These are phyloP conservation scores for Chitala chitala DNA, from an alignment of 2,113 vertebrate species.

Conservation along the genomic window DNA sequence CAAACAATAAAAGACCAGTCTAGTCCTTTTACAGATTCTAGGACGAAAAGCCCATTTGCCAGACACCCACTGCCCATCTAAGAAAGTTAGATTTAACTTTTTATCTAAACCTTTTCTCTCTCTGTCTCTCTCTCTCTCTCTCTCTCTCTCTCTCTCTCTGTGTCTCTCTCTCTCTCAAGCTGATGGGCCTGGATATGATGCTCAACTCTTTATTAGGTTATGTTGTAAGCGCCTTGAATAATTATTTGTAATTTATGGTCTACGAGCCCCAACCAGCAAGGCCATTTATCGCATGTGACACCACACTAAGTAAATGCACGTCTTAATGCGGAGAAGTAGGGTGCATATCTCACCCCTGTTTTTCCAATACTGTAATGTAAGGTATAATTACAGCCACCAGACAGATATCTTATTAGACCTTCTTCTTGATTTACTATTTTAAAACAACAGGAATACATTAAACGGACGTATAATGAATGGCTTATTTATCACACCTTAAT, in stretches of 20 bases:
- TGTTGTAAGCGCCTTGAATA: slow-evolving; percentile 37
- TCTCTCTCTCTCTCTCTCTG: slow-evolving; percentile 20
- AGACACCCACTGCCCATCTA: neutral
- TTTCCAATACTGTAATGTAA: slow-evolving; percentile 20
- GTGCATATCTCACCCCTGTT: slow-evolving; percentile 18
- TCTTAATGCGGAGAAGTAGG: slow-evolving; percentile 35
- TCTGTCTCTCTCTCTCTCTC: neutral
- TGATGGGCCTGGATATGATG: slow-evolving; percentile 30
- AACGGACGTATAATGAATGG: slow-evolving; percentile 25
- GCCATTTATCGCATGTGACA: slow-evolving; percentile 48
- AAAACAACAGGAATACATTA: slow-evolving; percentile 18
- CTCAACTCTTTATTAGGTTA: slow-evolving; percentile 44
- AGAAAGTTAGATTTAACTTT: too few species aligned
- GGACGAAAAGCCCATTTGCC: neutral
- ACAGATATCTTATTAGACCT: slow-evolving; percentile 20
- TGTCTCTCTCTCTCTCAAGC: too few species aligned
- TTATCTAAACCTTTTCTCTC: too few species aligned
- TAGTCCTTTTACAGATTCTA: neutral
- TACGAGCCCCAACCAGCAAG: slow-evolving; percentile 28
- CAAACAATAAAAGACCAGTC: slow-evolving; percentile 1
- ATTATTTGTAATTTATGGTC: slow-evolving; percentile 46
- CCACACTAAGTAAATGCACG: slow-evolving; percentile 31
- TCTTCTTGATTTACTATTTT: slow-evolving; percentile 29
- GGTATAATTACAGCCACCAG: slow-evolving; percentile 27
- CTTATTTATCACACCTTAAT: slow-evolving; percentile 29